phyloP scores from a whole-genome alignment of 2,888 invertebrate species.

The Cephalotes varians region DNA sequence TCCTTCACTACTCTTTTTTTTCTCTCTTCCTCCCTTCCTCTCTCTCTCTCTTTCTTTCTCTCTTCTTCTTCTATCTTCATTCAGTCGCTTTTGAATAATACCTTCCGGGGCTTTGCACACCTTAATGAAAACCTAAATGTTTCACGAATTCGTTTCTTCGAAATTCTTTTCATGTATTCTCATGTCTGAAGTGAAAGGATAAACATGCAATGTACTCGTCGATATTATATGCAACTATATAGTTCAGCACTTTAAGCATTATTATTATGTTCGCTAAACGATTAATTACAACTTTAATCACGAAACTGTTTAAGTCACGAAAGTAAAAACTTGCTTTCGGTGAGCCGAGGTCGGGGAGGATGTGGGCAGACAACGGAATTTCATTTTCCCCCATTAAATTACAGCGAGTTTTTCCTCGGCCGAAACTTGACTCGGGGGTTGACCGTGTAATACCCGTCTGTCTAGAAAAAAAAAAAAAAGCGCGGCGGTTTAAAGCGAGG shows the following conservation, averaged over 20 bases:
- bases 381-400: slow-evolving; percentile 31
- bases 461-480: background rate
- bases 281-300: slow-evolving; percentile 29
- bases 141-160: slow-evolving; percentile 34
- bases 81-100: slow-evolving; percentile 40
- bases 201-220: background rate
- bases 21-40: background rate
- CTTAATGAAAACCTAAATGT: slow-evolving; percentile 46
- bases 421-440: slow-evolving; percentile 14
- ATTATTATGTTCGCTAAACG: background rate
- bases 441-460: background rate
- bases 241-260: background rate
- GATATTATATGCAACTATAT: background rate
- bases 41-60: background rate
- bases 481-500: background rate
- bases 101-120: slow-evolving; percentile 35
- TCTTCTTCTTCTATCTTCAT: background rate
- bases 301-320: slow-evolving; percentile 7
- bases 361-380: background rate
- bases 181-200: background rate
- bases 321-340: slow-evolving; percentile 7
- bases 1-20: background rate
- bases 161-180: background rate
- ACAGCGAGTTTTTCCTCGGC: background rate
- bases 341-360: background rate